Percentiles rank a stretch among this genome's conserved stretches.
These are phyloP conservation scores for Drosophila ezoana DNA, from an alignment of 2,888 invertebrate species.

Conservation along the genomic window DNA sequence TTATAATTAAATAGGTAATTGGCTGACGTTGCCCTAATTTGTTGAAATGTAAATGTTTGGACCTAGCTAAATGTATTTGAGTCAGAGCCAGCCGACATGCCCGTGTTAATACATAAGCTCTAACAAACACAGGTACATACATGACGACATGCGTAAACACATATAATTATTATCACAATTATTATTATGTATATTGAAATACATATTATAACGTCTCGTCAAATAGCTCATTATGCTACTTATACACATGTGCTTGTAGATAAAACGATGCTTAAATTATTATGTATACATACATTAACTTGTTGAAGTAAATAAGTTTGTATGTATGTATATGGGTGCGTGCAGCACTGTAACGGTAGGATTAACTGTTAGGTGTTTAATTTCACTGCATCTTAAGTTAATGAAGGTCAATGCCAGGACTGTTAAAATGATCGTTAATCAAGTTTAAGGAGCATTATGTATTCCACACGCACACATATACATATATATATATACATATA, in stretches of 20 bases:
- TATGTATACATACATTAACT: neutral
- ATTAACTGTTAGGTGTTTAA: conserved; percentile 40
- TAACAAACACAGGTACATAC: conserved; percentile 28
- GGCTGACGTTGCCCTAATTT: conserved; percentile 73
- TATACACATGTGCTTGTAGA: conserved; percentile 17
- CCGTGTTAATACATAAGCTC: conserved; percentile 19
- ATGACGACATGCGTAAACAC: conserved; percentile 19
- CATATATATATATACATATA: too few species aligned
- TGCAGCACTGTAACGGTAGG: neutral
- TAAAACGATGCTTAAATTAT: conserved; percentile 20
- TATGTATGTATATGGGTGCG: conserved; percentile 9
- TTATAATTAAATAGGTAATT: conserved; percentile 77
- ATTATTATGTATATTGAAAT: conserved; percentile 52
- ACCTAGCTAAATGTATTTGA: conserved; percentile 58
- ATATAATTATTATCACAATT: conserved; percentile 51
- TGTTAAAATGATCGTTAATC: conserved; percentile 7
- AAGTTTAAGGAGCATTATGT: neutral
- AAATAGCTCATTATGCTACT: conserved; percentile 43
- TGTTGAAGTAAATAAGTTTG: conserved; percentile 14
- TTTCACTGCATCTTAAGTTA: conserved; percentile 41
- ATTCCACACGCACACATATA: too few species aligned
- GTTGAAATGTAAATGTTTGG: conserved; percentile 42
- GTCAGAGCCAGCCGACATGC: conserved; percentile 33
- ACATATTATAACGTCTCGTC: conserved; percentile 71
- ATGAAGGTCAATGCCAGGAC: conserved; percentile 54